A percentile compares a stretch with the other conserved stretches of the same genome.
Conservation (phyloP, 1,140 invertebrate species). For the Portunus trituberculatus region DNA sequence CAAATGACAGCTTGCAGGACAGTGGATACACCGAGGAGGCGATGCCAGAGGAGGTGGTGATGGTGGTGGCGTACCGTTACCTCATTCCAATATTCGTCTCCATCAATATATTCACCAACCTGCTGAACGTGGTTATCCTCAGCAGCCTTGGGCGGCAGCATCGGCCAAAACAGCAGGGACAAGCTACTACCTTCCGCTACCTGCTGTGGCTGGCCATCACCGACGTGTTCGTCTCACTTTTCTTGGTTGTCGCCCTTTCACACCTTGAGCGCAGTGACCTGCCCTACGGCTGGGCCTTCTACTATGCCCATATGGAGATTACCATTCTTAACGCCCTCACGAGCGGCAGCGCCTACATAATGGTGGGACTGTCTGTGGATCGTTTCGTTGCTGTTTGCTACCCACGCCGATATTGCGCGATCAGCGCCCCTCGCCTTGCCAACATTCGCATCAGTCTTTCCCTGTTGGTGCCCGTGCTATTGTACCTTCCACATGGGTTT, state of each 20-base stretch:
- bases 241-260: constrained; percentile 62
- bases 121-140: constrained; percentile 68
- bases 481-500: constrained; percentile 73
- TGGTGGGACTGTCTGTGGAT: constrained; percentile 75
- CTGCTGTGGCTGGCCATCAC: constrained; percentile 72
- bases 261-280: constrained; percentile 61
- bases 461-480: constrained; percentile 57
- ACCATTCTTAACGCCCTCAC: constrained; percentile 70
- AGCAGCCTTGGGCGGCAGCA: constrained; percentile 25
- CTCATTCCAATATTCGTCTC: constrained; percentile 63
- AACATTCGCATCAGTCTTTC: constrained; percentile 59
- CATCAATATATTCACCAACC: constrained; percentile 68
- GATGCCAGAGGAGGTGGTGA: constrained; percentile 25
- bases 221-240: constrained; percentile 66
- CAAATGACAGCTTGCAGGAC: not conserved
- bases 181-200: constrained; percentile 67
- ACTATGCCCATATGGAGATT: constrained; percentile 76
- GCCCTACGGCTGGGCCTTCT: constrained; percentile 72
- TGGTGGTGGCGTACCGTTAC: constrained; percentile 60
- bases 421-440: constrained; percentile 65
- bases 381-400: constrained; percentile 76
- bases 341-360: constrained; percentile 73
- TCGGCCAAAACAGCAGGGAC: not conserved
- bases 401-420: constrained; percentile 58
- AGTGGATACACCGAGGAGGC: not conserved